Conservation (phyloP, 2,888 invertebrate species). For the Luperina testacea region DNA sequence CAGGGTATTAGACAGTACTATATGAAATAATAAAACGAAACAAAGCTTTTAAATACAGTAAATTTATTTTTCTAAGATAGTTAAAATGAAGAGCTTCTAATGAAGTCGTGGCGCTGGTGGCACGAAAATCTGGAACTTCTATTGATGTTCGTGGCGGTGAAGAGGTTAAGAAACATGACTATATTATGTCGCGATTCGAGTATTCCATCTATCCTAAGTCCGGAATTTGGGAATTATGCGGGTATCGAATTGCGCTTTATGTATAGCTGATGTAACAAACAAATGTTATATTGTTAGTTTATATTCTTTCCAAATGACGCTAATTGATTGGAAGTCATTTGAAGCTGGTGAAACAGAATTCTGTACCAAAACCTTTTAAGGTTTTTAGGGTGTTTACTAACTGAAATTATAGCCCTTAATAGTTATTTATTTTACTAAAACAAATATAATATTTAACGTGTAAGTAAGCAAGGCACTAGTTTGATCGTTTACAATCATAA, state of each 20-base stretch:
- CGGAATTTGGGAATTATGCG: too few species aligned
- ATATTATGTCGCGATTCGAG: too few species aligned
- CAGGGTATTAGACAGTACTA: too few species aligned
- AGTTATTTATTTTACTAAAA: slow-evolving; percentile 21
- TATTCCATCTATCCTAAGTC: neutral
- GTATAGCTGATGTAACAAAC: neutral
- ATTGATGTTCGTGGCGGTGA: too few species aligned
- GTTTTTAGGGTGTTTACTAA: too few species aligned
- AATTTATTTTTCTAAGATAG: too few species aligned
- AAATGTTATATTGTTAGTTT: neutral
- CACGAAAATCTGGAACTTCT: too few species aligned
- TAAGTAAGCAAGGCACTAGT: neutral
- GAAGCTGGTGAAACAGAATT: neutral
- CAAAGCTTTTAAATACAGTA: too few species aligned
- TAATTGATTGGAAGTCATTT: neutral
- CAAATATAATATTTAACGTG: neutral
- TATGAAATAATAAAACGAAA: too few species aligned
- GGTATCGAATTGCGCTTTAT: neutral
- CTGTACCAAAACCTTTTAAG: neutral
- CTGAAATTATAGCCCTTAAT: neutral
- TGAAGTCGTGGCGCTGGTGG: too few species aligned
- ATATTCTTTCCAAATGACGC: neutral
- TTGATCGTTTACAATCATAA: neutral
- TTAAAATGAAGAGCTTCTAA: too few species aligned
- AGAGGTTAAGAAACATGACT: too few species aligned